Evolutionary conservation across 2,113 vertebrate genomes (phyloP).

Genomic region (Ciconia maguari): DNA sequence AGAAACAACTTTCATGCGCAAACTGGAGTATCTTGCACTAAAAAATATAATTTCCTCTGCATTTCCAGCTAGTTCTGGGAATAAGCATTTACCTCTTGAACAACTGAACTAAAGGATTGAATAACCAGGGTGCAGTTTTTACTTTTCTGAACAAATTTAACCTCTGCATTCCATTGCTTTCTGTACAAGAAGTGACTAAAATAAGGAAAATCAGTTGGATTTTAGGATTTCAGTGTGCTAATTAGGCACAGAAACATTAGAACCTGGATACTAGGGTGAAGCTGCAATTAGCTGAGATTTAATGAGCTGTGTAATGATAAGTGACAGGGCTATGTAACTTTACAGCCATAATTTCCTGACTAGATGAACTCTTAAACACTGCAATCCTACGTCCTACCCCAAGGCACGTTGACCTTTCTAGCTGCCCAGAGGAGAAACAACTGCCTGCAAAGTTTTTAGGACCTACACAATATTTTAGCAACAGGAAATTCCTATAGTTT

Average conservation of each 20-base stretch:
- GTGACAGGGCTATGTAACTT: conserved; percentile 74
- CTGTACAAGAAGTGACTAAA: conserved; percentile 27
- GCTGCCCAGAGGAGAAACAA: neutral
- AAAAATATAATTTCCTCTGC: neutral
- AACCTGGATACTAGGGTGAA: conserved; percentile 58
- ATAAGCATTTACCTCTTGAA: conserved; percentile 13
- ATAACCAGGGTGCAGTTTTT: neutral
- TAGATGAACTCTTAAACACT: conserved; percentile 69
- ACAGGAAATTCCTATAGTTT: conserved; percentile 15
- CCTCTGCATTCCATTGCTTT: neutral
- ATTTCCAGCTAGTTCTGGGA: neutral
- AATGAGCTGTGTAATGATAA: conserved; percentile 80
- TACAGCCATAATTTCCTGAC: conserved; percentile 76
- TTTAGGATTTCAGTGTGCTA: conserved; percentile 51
- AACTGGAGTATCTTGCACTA: neutral
- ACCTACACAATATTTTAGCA: neutral
- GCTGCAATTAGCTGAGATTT: conserved; percentile 76
- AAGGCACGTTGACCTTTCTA: conserved; percentile 54
- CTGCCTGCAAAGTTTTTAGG: neutral
- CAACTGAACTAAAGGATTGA: neutral
- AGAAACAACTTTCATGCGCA: neutral
- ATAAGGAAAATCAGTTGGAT: neutral
- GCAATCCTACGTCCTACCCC: neutral
- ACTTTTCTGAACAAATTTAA: conserved; percentile 1
- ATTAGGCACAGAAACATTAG: conserved; percentile 60